Evolutionary conservation across 2,113 vertebrate species (phyloP), one percentile per base, ranked within the genome.

Genomic region (Vimba vimba): DNA sequence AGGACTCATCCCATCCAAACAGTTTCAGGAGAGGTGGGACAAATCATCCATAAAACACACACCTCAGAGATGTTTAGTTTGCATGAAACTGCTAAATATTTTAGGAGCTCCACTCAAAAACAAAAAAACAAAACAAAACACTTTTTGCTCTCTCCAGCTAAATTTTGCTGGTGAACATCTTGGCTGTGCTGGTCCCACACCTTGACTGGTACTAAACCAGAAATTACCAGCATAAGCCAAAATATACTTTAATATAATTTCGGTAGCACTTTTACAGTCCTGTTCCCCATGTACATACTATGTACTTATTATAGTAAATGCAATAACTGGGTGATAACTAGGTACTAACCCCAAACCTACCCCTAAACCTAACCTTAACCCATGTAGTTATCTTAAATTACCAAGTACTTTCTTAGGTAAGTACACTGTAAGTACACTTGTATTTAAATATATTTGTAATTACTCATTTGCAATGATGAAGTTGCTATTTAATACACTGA

Each of bases 21-120:
- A 95, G 89, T 99, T 98, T 91, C 97, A 99, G 87, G 97, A 99
- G 93, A 97, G 97, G 98, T 99, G 79, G 92, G 95, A 39, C 4
- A 39, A 50, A 59, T 15, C 8, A 78, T 23, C 3, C 50, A 82
- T 33, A 10, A 77, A 77, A 77, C 13, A 76, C n/a, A 27, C 25
- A 39, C 19, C 33, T 71, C 33, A 71, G 21, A 11, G 33, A 33
- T 69, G 30, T 39, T 36, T 69, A 10, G 33, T 23, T 39, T 4
- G 33, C 9, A 39, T 39, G 66, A 39, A 36, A 9, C 21, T 21
- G 17, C 19, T 4, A 23, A 39, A 39, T 5, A 39, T 11, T 69
- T 39, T 36, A 36, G 17, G 8, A 69, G 3, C 66, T 17, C 30
- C 4, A 5, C 15, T 19, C 15, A 52, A 52, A 52, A 50, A 52